A percentile compares a stretch with the other conserved stretches of the same genome.
phyloP scores from a whole-genome alignment of 2,797 vertebrate genomes.

The Galago senegalensis region DNA sequence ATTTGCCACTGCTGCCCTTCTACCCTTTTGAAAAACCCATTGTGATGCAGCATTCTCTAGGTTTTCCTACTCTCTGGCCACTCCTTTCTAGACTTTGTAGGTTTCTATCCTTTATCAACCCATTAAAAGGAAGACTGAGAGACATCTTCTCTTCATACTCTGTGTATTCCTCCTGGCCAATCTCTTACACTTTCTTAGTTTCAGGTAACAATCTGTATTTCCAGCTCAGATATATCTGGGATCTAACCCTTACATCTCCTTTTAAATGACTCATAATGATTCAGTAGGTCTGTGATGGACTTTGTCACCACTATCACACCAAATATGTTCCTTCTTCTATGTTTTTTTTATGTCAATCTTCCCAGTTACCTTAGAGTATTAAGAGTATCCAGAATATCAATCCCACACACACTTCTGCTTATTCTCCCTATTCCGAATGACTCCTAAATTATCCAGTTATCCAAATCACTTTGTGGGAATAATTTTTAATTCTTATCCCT shows the following conservation, averaged over 20 bases:
- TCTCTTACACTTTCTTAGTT: background rate
- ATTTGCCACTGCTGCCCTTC: background rate
- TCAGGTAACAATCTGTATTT: background rate
- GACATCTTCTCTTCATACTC: background rate
- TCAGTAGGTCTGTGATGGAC: background rate
- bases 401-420: background rate
- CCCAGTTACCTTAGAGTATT: constrained; percentile 6
- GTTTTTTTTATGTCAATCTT: background rate
- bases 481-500: constrained; percentile 23
- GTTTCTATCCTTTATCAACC: background rate
- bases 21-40: background rate
- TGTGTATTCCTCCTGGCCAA: background rate
- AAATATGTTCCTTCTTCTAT: background rate
- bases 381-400: constrained; percentile 23
- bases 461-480: background rate
- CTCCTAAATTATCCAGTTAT: background rate
- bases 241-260: background rate
- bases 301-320: background rate
- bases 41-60: background rate
- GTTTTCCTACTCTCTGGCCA: background rate
- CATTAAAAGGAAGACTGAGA: background rate
- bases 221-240: background rate
- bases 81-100: background rate
- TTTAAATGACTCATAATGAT: background rate
- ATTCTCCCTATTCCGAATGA: background rate